These are phyloP conservation scores for Lates calcarifer DNA, from an alignment of 2,113 vertebrate genomes.

Conservation along the genomic window DNA sequence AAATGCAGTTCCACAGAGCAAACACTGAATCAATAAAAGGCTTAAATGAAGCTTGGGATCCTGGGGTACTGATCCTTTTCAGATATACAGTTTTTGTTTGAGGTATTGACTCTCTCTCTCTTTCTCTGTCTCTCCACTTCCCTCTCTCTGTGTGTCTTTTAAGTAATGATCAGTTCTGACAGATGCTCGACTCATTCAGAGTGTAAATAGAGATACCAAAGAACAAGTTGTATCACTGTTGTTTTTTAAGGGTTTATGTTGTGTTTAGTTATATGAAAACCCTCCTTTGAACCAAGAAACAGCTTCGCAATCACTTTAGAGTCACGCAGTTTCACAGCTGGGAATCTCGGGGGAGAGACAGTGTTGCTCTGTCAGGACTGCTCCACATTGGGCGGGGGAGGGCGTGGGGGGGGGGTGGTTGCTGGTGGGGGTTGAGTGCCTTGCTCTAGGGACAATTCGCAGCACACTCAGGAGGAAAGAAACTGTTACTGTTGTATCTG, in stretches of 20 bases:
- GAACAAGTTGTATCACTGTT: constrained; percentile 2
- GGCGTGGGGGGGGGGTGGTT: neutral
- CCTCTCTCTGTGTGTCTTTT: neutral
- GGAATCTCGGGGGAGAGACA: constrained; percentile 21
- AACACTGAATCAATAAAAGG: constrained; percentile 54
- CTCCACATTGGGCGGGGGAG: no score
- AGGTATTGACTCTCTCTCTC: constrained; percentile 14
- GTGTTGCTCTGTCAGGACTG: neutral
- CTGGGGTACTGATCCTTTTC: constrained; percentile 9
- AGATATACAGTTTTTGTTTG: constrained; percentile 32
- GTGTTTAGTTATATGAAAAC: neutral
- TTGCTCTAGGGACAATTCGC: constrained; percentile 23
- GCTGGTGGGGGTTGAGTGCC: no score
- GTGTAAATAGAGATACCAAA: constrained; percentile 15
- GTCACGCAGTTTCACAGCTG: constrained; percentile 6
- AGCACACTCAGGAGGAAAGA: neutral
- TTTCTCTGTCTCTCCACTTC: neutral
- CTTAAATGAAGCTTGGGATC: constrained; percentile 41
- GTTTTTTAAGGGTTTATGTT: neutral
- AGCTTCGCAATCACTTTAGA: constrained; percentile 4
- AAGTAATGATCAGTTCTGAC: constrained; percentile 23
- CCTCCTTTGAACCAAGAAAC: neutral
- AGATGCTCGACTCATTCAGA: neutral
- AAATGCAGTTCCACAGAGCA: constrained; percentile 45
- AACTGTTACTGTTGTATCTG: neutral